A percentile compares a stretch with the other conserved stretches of the same genome.
Evolutionary conservation across 2,888 invertebrate genomes (phyloP).

Genomic region (Apodemia zela): DNA sequence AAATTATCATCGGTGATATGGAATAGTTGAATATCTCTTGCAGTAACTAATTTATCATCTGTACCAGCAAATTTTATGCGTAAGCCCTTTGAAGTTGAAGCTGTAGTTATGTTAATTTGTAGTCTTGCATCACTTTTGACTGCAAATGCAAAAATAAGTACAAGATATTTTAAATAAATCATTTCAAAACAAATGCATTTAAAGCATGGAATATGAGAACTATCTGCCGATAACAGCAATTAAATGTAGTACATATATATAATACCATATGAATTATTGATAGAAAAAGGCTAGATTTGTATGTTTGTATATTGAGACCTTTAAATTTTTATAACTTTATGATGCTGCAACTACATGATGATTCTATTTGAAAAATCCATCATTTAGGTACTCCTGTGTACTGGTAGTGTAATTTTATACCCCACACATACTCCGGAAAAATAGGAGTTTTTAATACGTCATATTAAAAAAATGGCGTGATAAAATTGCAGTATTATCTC

Average conservation of each 20-base stretch:
- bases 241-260: background rate
- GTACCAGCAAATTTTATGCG: constrained; percentile 39
- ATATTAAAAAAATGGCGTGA: too few species aligned
- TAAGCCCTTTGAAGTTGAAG: constrained; percentile 37
- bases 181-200: background rate
- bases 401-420: too few species aligned
- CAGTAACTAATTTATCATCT: constrained; percentile 47
- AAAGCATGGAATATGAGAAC: background rate
- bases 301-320: background rate
- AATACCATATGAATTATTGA: background rate
- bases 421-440: too few species aligned
- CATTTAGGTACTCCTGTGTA: too few species aligned
- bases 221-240: too few species aligned
- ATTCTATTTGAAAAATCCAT: too few species aligned
- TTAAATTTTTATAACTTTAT: too few species aligned
- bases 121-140: constrained; percentile 40
- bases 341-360: too few species aligned
- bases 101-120: constrained; percentile 42
- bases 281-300: background rate
- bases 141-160: background rate
- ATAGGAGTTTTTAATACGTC: too few species aligned
- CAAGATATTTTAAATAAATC: background rate
- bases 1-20: constrained; percentile 52
- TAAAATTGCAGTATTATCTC: too few species aligned
- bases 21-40: constrained; percentile 48